phyloP scores from a whole-genome alignment of 2,797 vertebrate genomes.

The Lagocephalus sceleratus region DNA sequence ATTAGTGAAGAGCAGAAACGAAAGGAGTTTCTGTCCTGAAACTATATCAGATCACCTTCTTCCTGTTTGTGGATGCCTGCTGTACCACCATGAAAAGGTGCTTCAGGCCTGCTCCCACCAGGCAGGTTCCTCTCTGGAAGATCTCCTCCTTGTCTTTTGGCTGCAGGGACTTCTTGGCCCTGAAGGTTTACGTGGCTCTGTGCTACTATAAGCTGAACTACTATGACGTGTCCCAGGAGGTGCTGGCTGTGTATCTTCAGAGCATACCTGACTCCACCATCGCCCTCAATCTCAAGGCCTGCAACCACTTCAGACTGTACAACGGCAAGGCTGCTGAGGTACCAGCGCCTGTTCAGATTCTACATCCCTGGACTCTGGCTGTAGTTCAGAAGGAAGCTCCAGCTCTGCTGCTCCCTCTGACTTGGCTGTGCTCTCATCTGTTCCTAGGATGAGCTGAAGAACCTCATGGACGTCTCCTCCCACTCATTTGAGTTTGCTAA shows the following conservation, averaged over 20 bases:
- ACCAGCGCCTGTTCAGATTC: background rate
- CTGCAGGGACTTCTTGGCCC: conserved; percentile 89
- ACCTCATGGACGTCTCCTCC: conserved; percentile 89
- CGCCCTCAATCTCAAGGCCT: conserved; percentile 96
- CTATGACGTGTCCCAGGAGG: conserved; percentile 96
- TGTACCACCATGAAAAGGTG: too few relatives aligned
- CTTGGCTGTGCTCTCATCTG: background rate
- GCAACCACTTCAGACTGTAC: conserved; percentile 95
- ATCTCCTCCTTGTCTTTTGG: conserved; percentile 1
- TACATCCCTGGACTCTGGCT: background rate
- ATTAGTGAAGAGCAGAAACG: too few relatives aligned
- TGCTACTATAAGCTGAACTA: conserved; percentile 99
- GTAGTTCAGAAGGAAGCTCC: too few relatives aligned
- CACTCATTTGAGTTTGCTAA: conserved; percentile 96
- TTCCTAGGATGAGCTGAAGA: conserved; percentile 90
- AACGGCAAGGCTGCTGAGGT: conserved; percentile 98
- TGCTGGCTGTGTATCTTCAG: conserved; percentile 93
- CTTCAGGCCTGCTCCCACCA: too few relatives aligned
- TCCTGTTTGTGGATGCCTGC: too few relatives aligned
- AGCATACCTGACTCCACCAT: conserved; percentile 95
- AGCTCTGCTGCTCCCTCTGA: too few relatives aligned
- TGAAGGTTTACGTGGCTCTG: conserved; percentile 96
- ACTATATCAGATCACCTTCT: too few relatives aligned
- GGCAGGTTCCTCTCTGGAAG: background rate
- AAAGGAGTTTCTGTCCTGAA: too few relatives aligned